Conservation (phyloP, 2,113 vertebrate genomes). For the Prunella fulvescens region DNA sequence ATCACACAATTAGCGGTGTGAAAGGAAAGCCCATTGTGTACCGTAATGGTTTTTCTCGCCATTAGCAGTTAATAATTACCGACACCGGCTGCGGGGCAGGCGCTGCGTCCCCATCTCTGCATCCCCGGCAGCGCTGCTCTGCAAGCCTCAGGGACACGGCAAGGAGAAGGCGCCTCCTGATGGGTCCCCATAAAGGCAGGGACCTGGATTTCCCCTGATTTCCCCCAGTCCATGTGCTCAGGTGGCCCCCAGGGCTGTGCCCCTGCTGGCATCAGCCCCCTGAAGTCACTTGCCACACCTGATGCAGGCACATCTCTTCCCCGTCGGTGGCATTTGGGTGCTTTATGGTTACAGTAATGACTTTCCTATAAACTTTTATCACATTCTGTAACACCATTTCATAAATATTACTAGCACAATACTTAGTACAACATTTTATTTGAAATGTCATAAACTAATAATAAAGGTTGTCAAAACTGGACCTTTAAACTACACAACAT, state of each 20-base stretch:
- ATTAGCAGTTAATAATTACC: constrained; percentile 76
- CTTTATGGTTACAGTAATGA: neutral
- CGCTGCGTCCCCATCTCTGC: neutral
- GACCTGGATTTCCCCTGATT: neutral
- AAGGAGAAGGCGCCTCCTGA: neutral
- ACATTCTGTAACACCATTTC: neutral
- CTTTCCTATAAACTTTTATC: constrained; percentile 28
- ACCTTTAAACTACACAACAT: neutral
- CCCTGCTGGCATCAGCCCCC: neutral
- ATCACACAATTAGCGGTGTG: constrained; percentile 73
- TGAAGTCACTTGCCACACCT: neutral
- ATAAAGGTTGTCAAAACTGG: neutral
- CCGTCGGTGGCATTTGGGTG: neutral
- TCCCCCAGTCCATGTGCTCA: neutral
- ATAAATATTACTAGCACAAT: constrained; percentile 1
- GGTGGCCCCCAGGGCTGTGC: accelerated
- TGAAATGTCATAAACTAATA: neutral
- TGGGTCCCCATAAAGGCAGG: neutral
- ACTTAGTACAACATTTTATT: neutral
- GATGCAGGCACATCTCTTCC: neutral
- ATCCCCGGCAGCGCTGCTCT: neutral
- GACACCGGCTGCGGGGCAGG: constrained; percentile 1
- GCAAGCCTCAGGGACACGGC: neutral
- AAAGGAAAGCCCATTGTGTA: constrained; percentile 72
- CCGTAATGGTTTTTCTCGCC: constrained; percentile 67